Evolutionary conservation across 2,113 vertebrate species (phyloP).

Genomic region (Miniopterus natalensis): DNA sequence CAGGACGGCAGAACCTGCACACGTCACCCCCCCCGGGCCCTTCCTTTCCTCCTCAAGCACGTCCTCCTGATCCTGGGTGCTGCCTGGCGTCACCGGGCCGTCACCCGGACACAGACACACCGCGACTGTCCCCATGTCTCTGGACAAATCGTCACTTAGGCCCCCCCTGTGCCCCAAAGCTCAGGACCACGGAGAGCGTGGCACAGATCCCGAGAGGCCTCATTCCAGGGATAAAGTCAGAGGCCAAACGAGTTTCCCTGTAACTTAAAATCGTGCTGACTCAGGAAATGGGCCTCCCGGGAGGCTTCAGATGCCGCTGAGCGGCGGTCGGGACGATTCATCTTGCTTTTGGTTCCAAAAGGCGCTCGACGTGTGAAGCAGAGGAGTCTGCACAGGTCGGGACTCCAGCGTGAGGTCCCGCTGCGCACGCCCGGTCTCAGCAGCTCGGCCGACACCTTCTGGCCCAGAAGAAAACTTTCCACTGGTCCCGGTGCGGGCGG

Average conservation of each 20-base stretch:
- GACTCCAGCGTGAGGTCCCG: conserved; percentile 27
- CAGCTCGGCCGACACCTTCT: conserved; percentile 61
- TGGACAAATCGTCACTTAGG: background rate
- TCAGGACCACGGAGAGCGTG: background rate
- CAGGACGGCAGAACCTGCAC: background rate
- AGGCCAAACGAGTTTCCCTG: background rate
- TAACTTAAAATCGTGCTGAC: conserved; percentile 39
- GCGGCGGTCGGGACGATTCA: conserved; percentile 72
- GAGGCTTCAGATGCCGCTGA: background rate
- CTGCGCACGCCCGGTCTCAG: conserved; percentile 67
- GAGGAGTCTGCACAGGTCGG: conserved; percentile 64
- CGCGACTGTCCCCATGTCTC: background rate
- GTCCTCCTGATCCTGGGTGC: background rate
- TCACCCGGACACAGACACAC: too few species aligned
- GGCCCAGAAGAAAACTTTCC: background rate
- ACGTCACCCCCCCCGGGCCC: background rate
- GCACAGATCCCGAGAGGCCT: background rate
- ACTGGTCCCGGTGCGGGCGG: background rate
- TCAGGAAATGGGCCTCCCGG: background rate
- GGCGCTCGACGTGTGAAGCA: background rate
- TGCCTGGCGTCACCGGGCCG: too few species aligned
- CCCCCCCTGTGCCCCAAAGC: background rate
- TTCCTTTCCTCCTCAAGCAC: too few species aligned
- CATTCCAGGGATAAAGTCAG: too few species aligned
- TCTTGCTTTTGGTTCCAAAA: conserved; percentile 27